Evolutionary conservation across 1,140 invertebrate genomes (phyloP), one percentile per base, ranked within the genome.

Genomic region (Teleopsis dalmanni): DNA sequence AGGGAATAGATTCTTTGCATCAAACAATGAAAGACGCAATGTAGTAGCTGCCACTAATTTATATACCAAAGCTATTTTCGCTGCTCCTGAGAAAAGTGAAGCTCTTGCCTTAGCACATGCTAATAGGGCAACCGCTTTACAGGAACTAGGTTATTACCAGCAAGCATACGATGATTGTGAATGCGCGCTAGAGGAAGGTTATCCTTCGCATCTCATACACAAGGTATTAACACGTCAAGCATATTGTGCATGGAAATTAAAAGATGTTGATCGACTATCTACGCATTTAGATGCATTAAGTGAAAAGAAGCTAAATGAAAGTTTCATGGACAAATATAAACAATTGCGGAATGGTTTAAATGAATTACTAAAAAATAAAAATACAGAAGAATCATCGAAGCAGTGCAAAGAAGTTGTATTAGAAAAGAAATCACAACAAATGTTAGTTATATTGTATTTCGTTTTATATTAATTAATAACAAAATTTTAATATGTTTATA

Each of bases 111-210:
- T 67, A 35, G 56, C 51, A 2, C 64, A 42, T 48, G 64, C 64
- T 2, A 67, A 67, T 50, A 48, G 64, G 0, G 64, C 58, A 14
- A 57, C 62, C 54, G 58, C 57, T 1, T 47, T 67, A 13, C 64
- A 67, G 18, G 58, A 64, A 25, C 61, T 55, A 13, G 61, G 58
- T 0, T 67, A 59, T 29, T 69, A 57, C 34, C 19, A 54, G 2
- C 56, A 62, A 23, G 62, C 65, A 3, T 69, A 69, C 36, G 59
- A 69, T 35, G 65, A 69, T 22, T 62, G 61, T 23, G 50, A 46
- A 11, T 62, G 55, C 48, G 60, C 62, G 0, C 31, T 69, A 18
- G 54, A 68, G 8, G 57, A 44, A 16, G 55, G 56, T 0, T 69
- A 69, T 48, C 65, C 62, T 3, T 16, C 41, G 23, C 46, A 38